Evolutionary conservation across 2,888 invertebrate species (phyloP), one percentile per base, ranked within the genome.

Genomic region (Synanthedon tipuliformis): DNA sequence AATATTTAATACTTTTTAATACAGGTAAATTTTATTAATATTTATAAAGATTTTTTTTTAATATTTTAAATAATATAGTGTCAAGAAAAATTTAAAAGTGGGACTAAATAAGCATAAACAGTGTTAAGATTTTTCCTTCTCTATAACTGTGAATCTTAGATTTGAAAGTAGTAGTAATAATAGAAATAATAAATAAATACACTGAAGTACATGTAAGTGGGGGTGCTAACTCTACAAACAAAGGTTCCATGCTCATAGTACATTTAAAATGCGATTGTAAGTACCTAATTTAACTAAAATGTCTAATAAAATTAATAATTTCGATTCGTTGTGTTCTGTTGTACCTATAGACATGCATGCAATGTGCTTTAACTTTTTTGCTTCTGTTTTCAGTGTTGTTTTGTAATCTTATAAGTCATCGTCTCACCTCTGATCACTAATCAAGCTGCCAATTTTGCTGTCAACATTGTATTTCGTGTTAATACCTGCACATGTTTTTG

Each of bases 361-460:
- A 72, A 61, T 72, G 77, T 79, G 81, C 79, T 53, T 34, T 27
- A 34, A 50, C 18, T 50, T 34, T 23, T 49, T 52, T 60, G 56
- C 52, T 56, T 50, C 50, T 54, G 53, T 54, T 53, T 57, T 61
- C 53, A 59, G 54, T 55, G 52, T 52, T 48, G 55, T 41, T 11
- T 52, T 60, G 55, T 60, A 48, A 50, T 56, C 50, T 53, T 56
- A 60, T 56, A 41, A 54, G 58, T 59, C 54, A 62, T 60, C 59
- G 56, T 73, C 80, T 81, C 80, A 81, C 81, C 81, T 81, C 73
- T 60, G 59, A 59, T 59, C 61, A 62, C 61, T 68, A 67, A 66
- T 78, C 73, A 81, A 75, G 73, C 68, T 63, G 71, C 75, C 78
- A 75, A 72, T 66, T 73, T 75, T 65, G 71, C 81, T 81, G 81